These are phyloP conservation scores for Archilochus colubris DNA, from an alignment of 2,113 vertebrate genomes.

Conservation along the genomic window DNA sequence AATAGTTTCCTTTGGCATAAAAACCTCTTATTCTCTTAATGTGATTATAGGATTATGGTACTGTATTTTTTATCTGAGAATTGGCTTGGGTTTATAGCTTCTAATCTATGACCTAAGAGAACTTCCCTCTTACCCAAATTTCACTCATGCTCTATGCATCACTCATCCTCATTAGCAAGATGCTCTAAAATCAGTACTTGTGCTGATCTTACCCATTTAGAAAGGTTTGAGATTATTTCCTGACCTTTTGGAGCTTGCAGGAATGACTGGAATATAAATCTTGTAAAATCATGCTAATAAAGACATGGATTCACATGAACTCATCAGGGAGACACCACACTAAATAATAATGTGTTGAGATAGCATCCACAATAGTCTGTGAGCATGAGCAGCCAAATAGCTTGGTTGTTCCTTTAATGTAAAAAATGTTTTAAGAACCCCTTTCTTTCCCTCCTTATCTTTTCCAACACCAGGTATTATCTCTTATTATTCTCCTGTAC, in stretches of 20 bases:
- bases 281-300: neutral
- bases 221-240: neutral
- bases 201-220: neutral
- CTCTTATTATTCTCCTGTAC: neutral
- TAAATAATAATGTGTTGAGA: neutral
- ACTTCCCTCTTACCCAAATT: neutral
- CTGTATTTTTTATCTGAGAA: neutral
- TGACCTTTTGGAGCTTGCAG: neutral
- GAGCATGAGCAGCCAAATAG: neutral
- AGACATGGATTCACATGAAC: neutral
- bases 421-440: neutral
- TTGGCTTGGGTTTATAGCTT: neutral
- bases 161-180: neutral
- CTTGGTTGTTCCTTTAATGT: neutral
- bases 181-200: neutral
- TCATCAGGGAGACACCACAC: fast-evolving
- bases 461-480: neutral
- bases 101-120: neutral
- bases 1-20: neutral
- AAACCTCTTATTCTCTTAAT: conserved; percentile 8
- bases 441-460: neutral
- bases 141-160: neutral
- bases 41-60: conserved; percentile 6
- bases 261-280: neutral
- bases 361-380: neutral